A percentile compares a stretch with the other conserved stretches of the same genome.
Evolutionary conservation across 2,888 invertebrate genomes (phyloP).

Genomic region (Uloborus plumipes): DNA sequence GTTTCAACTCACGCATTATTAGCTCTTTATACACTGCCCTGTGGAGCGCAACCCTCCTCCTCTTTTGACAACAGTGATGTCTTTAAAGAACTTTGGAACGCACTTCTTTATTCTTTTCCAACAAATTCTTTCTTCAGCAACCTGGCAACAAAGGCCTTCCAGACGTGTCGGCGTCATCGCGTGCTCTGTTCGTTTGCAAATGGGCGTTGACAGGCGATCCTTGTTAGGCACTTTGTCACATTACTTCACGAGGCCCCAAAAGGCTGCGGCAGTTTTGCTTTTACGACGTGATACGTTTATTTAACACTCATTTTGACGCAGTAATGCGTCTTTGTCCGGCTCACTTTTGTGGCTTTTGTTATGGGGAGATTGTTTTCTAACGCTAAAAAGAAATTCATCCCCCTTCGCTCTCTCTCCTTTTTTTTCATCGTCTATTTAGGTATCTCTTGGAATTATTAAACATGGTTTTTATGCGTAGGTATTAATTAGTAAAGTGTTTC

Average conservation of each 20-base stretch:
- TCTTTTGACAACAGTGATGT: too few relatives aligned
- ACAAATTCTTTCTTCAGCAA: background rate
- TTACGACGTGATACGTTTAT: conserved; percentile 39
- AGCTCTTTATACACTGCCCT: too few relatives aligned
- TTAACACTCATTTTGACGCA: conserved; percentile 20
- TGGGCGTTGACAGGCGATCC: conserved; percentile 35
- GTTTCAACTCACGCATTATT: too few relatives aligned
- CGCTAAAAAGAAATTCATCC: too few relatives aligned
- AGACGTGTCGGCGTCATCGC: conserved; percentile 8
- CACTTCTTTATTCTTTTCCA: background rate
- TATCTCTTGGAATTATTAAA: too few relatives aligned
- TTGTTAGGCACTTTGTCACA: conserved; percentile 38
- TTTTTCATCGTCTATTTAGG: too few relatives aligned
- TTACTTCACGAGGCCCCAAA: conserved; percentile 13
- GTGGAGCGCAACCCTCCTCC: too few relatives aligned
- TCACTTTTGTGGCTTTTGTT: background rate
- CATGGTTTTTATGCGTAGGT: too few relatives aligned
- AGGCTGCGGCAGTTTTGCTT: conserved; percentile 23
- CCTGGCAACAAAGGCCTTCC: conserved; percentile 9
- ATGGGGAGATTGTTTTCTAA: too few relatives aligned
- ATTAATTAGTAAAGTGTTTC: too few relatives aligned
- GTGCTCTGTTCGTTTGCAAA: conserved; percentile 33
- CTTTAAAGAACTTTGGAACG: too few relatives aligned
- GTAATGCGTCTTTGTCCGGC: conserved; percentile 23
- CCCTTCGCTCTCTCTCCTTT: too few relatives aligned